Percentiles rank a stretch among this genome's conserved stretches.
Evolutionary conservation across 2,113 vertebrate species (phyloP).

Genomic region (Ochotona curzoniae): DNA sequence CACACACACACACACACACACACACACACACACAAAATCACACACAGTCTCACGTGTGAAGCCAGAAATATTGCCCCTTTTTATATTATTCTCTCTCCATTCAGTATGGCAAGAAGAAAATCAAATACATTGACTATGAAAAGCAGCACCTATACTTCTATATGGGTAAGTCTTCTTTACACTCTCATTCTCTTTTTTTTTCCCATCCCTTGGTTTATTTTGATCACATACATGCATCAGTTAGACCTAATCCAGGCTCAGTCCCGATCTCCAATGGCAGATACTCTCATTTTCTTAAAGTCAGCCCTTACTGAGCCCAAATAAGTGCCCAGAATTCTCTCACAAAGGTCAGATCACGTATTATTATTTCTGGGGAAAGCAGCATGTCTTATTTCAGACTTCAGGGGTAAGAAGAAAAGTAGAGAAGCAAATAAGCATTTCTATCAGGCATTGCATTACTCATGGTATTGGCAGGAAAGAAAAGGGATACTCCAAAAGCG

Average conservation of each 20-base stretch:
- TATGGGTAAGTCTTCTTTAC: slow-evolving; percentile 66
- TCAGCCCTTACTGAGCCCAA: not conserved
- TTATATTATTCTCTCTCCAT: slow-evolving; percentile 28
- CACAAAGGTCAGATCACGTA: not conserved
- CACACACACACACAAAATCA: not conserved
- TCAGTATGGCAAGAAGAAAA: slow-evolving; percentile 78
- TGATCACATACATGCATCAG: too few relatives aligned
- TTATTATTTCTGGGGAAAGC: not conserved
- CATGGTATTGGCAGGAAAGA: not conserved
- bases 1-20: not conserved
- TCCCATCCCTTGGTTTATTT: too few relatives aligned
- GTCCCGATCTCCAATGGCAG: too few relatives aligned
- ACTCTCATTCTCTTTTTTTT: too few relatives aligned
- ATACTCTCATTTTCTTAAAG: not conserved
- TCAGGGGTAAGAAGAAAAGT: not conserved
- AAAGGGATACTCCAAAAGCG: not conserved
- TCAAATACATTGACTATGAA: slow-evolving; percentile 68
- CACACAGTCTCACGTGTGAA: not conserved
- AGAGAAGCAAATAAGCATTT: not conserved
- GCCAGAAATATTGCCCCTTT: not conserved
- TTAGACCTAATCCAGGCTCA: too few relatives aligned
- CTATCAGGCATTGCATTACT: not conserved
- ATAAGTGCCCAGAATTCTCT: not conserved
- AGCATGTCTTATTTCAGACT: not conserved
- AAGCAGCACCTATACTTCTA: slow-evolving; percentile 77